Conservation (phyloP, 2,113 vertebrate species). For the Microtus oregoni region DNA sequence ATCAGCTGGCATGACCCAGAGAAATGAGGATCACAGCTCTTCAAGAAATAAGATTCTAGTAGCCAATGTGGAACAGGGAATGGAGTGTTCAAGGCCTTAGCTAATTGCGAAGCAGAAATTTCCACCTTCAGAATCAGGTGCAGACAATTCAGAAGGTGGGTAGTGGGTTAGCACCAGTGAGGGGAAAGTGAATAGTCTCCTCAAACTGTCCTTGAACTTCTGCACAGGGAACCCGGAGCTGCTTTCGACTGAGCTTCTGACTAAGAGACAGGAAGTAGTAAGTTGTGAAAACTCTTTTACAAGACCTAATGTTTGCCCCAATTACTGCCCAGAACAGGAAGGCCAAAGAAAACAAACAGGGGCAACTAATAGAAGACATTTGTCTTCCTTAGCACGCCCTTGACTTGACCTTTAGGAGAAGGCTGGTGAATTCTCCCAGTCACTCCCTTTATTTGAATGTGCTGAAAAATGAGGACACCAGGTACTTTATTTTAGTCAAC, state of each 20-base stretch:
- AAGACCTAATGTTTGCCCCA: not conserved
- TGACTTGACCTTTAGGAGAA: conserved; percentile 12
- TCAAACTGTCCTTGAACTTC: not conserved
- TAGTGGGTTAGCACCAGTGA: not conserved
- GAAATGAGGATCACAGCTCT: not conserved
- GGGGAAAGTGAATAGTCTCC: not conserved
- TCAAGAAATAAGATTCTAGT: not conserved
- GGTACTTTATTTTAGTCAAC: not conserved
- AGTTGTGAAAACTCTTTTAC: not conserved
- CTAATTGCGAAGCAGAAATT: not conserved
- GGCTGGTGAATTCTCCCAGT: not conserved
- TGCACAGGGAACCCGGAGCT: not conserved
- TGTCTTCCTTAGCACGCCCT: conserved; percentile 1
- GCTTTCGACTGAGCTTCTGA: not conserved
- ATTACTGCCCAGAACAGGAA: conserved; percentile 2
- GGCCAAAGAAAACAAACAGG: conserved; percentile 45
- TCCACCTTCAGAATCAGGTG: not conserved
- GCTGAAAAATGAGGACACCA: not conserved
- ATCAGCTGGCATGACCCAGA: not conserved
- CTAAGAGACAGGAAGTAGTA: conserved; percentile 5
- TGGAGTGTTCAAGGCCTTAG: no score
- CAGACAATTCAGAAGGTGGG: not conserved
- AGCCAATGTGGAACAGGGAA: not conserved
- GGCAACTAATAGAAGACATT: not conserved
- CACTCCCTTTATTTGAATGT: not conserved